These are phyloP conservation scores for Oscheius sp. DNA, from an alignment of 1,140 invertebrate genomes.

Conservation along the genomic window DNA sequence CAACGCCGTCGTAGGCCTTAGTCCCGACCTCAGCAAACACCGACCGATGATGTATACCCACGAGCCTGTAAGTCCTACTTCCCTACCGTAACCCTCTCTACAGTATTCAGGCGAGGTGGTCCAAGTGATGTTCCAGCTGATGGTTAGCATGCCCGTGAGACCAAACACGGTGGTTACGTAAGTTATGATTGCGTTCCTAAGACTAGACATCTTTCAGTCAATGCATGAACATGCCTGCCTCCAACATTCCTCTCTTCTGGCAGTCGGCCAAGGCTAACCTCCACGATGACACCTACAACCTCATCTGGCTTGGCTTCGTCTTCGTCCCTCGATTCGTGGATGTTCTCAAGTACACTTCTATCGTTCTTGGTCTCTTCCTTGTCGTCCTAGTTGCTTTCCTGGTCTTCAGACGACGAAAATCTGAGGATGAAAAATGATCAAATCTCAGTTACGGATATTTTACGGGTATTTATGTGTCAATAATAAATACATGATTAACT, in stretches of 20 bases:
- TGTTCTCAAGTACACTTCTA: conserved; percentile 9
- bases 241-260: conserved; percentile 31
- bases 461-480: too few species aligned
- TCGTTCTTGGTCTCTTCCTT: conserved; percentile 21
- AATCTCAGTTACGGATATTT: not conserved
- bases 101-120: conserved; percentile 35
- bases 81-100: not conserved
- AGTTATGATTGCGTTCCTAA: not conserved
- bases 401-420: not conserved
- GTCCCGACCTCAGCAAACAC: conserved; percentile 18
- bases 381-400: conserved; percentile 9
- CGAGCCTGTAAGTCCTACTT: conserved; percentile 22
- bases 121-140: conserved; percentile 27
- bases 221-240: conserved; percentile 19
- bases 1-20: conserved; percentile 25
- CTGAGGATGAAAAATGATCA: not conserved
- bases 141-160: conserved; percentile 30
- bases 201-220: not conserved
- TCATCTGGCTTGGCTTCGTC: conserved; percentile 25
- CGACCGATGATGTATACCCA: conserved; percentile 33
- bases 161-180: conserved; percentile 19
- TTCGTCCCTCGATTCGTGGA: conserved; percentile 9
- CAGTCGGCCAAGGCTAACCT: conserved; percentile 4
- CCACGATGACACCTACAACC: conserved; percentile 8
- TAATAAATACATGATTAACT: too few species aligned